Conservation (phyloP, 2,888 invertebrate genomes). For the Andrena haemorrhoa region DNA sequence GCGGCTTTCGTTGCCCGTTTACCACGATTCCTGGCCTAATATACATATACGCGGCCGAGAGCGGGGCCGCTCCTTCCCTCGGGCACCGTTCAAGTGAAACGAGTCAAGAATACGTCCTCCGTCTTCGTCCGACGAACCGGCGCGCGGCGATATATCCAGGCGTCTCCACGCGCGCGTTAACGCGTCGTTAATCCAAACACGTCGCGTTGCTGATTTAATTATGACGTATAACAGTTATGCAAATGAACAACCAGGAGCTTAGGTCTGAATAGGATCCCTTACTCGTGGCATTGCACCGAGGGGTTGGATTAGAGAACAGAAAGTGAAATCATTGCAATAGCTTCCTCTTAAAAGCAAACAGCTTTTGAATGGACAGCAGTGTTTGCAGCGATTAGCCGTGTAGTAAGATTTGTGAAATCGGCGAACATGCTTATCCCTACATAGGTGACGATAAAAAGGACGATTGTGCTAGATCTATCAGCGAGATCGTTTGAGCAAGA, state of each 20-base stretch:
- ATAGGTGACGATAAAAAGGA: constrained; percentile 5
- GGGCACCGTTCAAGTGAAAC: constrained; percentile 42
- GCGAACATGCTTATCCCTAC: no score
- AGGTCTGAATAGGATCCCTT: not conserved
- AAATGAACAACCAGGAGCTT: constrained; percentile 22
- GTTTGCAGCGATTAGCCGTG: no score
- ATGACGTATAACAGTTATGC: constrained; percentile 17
- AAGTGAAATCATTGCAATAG: no score
- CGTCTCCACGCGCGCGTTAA: constrained; percentile 30
- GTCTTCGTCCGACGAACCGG: constrained; percentile 1
- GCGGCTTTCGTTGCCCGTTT: constrained; percentile 44
- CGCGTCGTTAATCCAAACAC: constrained; percentile 32
- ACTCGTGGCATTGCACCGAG: no score
- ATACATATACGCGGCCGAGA: constrained; percentile 23
- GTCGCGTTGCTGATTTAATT: constrained; percentile 38
- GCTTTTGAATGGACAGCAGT: no score
- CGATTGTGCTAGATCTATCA: not conserved
- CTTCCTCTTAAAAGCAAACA: no score
- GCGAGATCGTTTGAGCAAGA: constrained; percentile 23
- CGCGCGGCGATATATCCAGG: not conserved
- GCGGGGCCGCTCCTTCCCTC: constrained; percentile 10
- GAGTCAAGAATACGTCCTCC: constrained; percentile 48
- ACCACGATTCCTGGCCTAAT: constrained; percentile 41
- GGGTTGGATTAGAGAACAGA: no score
- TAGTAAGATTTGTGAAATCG: no score